These are phyloP conservation scores for Montipora foliosa DNA, from an alignment of 64 coral and sea anemone genomes.

Conservation along the genomic window DNA sequence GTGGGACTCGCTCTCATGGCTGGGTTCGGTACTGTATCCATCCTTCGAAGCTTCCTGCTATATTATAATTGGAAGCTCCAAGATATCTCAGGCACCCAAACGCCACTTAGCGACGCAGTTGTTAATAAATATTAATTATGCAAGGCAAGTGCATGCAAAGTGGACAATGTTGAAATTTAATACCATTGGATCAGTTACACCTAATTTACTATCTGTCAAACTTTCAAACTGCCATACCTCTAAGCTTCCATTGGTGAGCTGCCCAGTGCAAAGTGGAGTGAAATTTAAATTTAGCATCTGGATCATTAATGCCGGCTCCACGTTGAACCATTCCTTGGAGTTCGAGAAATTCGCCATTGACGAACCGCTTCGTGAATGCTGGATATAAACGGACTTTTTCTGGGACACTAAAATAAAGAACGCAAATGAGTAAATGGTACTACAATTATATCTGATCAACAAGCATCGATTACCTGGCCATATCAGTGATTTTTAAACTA, in stretches of 20 bases:
- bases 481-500: background rate
- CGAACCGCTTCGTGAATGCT: constrained; percentile 97
- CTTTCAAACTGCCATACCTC: constrained; percentile 62
- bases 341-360: constrained; percentile 93
- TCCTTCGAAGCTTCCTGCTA: too few species aligned
- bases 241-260: constrained; percentile 85
- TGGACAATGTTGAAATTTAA: too few species aligned
- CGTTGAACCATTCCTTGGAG: constrained; percentile 96
- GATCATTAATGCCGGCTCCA: constrained; percentile 95
- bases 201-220: too few species aligned
- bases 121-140: too few species aligned
- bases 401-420: background rate
- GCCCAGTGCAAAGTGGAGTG: constrained; percentile 98
- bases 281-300: constrained; percentile 92
- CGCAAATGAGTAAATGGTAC: background rate
- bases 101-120: too few species aligned
- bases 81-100: too few species aligned
- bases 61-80: too few species aligned
- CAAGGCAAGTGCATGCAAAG: too few species aligned
- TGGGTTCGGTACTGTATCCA: too few species aligned
- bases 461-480: constrained; percentile 56
- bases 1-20: too few species aligned
- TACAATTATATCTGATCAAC: background rate
- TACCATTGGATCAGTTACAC: background rate
- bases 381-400: constrained; percentile 90